Conservation (phyloP, 2,888 invertebrate species). For the Perizoma flavofasciatum region DNA sequence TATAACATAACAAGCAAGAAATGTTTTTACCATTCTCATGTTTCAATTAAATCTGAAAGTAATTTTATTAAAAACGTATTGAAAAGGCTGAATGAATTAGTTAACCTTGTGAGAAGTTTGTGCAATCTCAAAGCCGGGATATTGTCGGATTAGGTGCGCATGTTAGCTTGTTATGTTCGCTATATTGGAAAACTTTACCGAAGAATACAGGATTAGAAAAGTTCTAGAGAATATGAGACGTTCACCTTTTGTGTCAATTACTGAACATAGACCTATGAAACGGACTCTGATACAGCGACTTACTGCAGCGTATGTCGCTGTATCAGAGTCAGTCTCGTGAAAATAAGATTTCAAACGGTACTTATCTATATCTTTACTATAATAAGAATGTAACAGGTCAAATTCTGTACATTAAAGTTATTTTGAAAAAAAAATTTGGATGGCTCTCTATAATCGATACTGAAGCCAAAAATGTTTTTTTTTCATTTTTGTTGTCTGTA, state of each 20-base stretch:
- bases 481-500: too few relatives aligned
- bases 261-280: slow-evolving; percentile 16
- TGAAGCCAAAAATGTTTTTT: too few relatives aligned
- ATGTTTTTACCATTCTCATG: background rate
- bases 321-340: too few relatives aligned
- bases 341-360: too few relatives aligned
- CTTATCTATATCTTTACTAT: too few relatives aligned
- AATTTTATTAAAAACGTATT: slow-evolving; percentile 16
- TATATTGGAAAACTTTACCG: slow-evolving; percentile 72
- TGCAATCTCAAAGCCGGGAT: slow-evolving; percentile 46
- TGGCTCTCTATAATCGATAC: too few relatives aligned
- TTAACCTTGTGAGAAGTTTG: slow-evolving; percentile 50
- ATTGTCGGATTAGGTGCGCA: slow-evolving; percentile 58
- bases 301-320: background rate
- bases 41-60: slow-evolving; percentile 8
- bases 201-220: slow-evolving; percentile 74
- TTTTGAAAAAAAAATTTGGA: too few relatives aligned
- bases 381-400: too few relatives aligned
- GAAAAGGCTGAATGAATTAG: slow-evolving; percentile 48
- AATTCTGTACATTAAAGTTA: too few relatives aligned
- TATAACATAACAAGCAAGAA: too few relatives aligned
- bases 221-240: slow-evolving; percentile 57
- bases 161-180: slow-evolving; percentile 68
- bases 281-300: background rate
- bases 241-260: slow-evolving; percentile 36